Percentiles rank a stretch among this genome's conserved stretches.
Conservation (phyloP, 2,888 invertebrate species). For the Opisthograptis luteolata region DNA sequence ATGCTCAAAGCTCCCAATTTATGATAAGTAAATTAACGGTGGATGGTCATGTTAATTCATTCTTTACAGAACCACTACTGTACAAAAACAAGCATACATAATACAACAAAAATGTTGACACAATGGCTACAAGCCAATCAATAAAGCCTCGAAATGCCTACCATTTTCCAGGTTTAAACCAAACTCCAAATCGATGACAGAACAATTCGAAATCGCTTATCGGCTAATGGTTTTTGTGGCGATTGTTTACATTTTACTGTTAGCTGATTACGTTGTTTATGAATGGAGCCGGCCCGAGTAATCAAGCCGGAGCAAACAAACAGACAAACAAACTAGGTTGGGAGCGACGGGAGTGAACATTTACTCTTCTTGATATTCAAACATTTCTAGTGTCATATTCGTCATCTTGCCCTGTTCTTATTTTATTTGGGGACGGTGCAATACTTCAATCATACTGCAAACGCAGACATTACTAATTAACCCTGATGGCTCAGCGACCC, state of each 20-base stretch:
- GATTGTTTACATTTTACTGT: slow-evolving; percentile 50
- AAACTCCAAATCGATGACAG: slow-evolving; percentile 40
- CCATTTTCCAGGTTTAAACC: slow-evolving; percentile 7
- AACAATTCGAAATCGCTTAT: slow-evolving; percentile 42
- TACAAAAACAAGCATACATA: neutral
- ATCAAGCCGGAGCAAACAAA: slow-evolving; percentile 38
- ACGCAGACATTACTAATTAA: too few relatives aligned
- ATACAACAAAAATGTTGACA: slow-evolving; percentile 3
- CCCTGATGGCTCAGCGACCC: too few relatives aligned
- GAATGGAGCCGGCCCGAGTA: slow-evolving; percentile 36
- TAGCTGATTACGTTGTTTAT: slow-evolving; percentile 43
- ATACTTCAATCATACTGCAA: too few relatives aligned
- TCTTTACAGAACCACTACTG: neutral
- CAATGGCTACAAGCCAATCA: slow-evolving; percentile 10
- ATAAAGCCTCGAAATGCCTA: slow-evolving; percentile 6
- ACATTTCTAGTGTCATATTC: neutral
- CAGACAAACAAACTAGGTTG: slow-evolving; percentile 18
- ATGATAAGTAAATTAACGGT: too few relatives aligned
- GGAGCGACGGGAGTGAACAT: neutral
- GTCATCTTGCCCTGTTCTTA: too few relatives aligned
- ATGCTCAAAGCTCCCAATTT: too few relatives aligned
- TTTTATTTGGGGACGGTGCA: too few relatives aligned
- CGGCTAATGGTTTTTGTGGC: slow-evolving; percentile 49
- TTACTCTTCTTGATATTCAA: neutral
- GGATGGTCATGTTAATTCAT: neutral